A percentile compares a stretch with the other conserved stretches of the same genome.
Evolutionary conservation across 1,140 invertebrate genomes (phyloP).

Genomic region (Drosophila ficusphila): DNA sequence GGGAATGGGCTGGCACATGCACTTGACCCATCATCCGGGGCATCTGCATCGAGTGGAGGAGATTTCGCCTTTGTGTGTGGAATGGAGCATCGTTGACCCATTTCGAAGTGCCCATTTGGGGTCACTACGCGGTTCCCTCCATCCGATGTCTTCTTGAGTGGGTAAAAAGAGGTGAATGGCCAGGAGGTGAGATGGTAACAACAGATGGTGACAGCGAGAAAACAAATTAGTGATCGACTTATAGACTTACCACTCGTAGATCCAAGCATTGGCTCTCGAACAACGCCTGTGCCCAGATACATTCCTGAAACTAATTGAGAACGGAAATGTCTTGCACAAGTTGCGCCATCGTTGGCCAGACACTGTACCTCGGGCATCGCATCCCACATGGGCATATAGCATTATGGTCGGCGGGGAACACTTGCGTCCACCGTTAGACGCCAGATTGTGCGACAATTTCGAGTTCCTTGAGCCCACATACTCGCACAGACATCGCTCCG

Average conservation of each 20-base stretch:
- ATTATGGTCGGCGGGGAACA: conserved; percentile 15
- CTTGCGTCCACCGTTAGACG: conserved; percentile 59
- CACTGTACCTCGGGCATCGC: conserved; percentile 34
- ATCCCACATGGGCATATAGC: conserved; percentile 53
- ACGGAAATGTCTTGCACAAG: conserved; percentile 69
- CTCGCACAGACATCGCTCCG: conserved; percentile 51
- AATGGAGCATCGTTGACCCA: conserved; percentile 17
- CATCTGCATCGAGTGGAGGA: conserved; percentile 1
- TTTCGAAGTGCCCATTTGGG: too few relatives aligned
- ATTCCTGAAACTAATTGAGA: conserved; percentile 61
- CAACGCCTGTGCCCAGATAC: too few relatives aligned
- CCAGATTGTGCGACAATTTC: conserved; percentile 70
- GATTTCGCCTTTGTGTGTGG: background rate
- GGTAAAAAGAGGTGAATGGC: too few relatives aligned
- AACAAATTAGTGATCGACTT: too few relatives aligned
- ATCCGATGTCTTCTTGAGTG: too few relatives aligned
- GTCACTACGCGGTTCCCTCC: too few relatives aligned
- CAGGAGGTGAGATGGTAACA: too few relatives aligned
- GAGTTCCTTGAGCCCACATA: conserved; percentile 80
- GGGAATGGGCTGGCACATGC: background rate
- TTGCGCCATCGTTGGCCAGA: conserved; percentile 55
- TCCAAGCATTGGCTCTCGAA: too few relatives aligned
- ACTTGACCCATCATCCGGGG: conserved; percentile 27
- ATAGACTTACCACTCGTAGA: too few relatives aligned
- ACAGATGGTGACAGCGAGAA: too few relatives aligned